Evolutionary conservation across 2,888 invertebrate genomes (phyloP).

Genomic region (Rhopalosiphum nymphaeae): DNA sequence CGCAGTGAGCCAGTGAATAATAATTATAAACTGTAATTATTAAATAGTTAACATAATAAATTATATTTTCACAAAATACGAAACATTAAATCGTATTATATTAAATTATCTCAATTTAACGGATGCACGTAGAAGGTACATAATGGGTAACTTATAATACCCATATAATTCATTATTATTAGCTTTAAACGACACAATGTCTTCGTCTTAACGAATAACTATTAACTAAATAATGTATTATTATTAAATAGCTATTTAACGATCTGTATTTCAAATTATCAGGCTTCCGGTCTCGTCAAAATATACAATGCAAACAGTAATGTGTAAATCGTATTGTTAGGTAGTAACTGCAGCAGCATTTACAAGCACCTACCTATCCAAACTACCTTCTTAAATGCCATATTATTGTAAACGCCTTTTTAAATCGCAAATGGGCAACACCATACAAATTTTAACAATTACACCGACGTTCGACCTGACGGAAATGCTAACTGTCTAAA

Average conservation of each 20-base stretch:
- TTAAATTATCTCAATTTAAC: not conserved
- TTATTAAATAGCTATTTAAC: constrained; percentile 9
- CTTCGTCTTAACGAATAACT: not conserved
- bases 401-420: not conserved
- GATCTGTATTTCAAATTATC: not conserved
- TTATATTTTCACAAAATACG: not conserved
- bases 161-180: not conserved
- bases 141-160: not conserved
- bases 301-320: not conserved
- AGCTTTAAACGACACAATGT: not conserved
- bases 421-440: not conserved
- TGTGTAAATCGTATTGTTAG: not conserved
- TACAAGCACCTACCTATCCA: not conserved
- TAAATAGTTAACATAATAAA: not conserved
- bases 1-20: not conserved
- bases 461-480: not conserved
- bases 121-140: not conserved
- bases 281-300: not conserved
- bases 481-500: not conserved
- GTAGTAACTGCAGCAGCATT: not conserved
- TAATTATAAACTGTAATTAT: not conserved
- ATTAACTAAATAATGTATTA: not conserved
- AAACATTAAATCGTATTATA: not conserved
- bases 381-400: not conserved
- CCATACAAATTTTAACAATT: not conserved